Conservation (phyloP, 2,797 vertebrate species). For the Psittacula derbiana region DNA sequence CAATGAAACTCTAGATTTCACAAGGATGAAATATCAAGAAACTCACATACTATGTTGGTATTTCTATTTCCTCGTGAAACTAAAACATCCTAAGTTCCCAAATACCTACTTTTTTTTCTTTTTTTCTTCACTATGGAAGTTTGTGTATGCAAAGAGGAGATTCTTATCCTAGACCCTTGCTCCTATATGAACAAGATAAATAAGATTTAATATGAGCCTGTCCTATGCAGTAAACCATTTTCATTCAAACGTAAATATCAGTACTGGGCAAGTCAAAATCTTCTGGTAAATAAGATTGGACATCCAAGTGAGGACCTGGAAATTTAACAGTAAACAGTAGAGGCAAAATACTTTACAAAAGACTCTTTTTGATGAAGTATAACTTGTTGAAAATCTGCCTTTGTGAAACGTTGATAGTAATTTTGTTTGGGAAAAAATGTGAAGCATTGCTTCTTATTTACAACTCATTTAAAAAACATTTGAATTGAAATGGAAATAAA, state of each 20-base stretch:
- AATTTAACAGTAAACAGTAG: not conserved
- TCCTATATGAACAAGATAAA: rapidly evolving
- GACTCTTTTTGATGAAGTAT: not conserved
- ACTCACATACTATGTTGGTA: not conserved
- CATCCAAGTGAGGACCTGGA: not conserved
- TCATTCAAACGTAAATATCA: not conserved
- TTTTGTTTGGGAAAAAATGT: not conserved
- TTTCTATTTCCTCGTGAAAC: not conserved
- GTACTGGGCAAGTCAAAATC: not conserved
- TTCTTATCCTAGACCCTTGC: not conserved
- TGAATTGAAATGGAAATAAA: not conserved
- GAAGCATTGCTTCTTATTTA: not conserved
- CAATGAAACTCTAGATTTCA: not conserved
- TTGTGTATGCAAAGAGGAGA: not conserved
- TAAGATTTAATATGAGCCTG: not conserved
- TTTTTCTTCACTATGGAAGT: not conserved
- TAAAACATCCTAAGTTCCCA: not conserved
- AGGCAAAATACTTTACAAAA: not conserved
- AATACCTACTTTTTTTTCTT: rapidly evolving
- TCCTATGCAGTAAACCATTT: not conserved
- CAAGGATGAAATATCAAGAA: not conserved
- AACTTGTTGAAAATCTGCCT: not conserved
- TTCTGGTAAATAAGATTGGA: not conserved
- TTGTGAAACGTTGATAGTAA: not conserved
- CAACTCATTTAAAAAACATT: not conserved